Evolutionary conservation across 2,888 invertebrate genomes (phyloP), one percentile per base, ranked within the genome.

Genomic region (Cyclophora albipunctata): DNA sequence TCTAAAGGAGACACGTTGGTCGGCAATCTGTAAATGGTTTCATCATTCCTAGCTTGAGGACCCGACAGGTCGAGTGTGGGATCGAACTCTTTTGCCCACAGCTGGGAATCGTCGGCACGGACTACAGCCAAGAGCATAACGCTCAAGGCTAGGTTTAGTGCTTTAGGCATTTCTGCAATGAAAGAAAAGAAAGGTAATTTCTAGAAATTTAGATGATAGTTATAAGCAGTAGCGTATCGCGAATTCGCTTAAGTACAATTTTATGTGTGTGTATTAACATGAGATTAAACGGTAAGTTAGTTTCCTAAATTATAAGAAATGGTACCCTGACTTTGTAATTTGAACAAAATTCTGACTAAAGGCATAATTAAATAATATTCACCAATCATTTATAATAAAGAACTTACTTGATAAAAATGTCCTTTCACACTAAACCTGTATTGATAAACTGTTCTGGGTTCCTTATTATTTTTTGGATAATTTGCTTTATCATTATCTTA

Each of bases 1-100:
- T 79, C 76, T 5, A 83, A 47, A n/a, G 88, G 88, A 0, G 77
- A 49, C 0, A 88, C 81, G 48, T 64, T 81, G 46, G 67, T 60
- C 1, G 88, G 88, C 5, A 88, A 56, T 42, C 88, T 75, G 55
- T 86, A 88, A 0, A 60, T 57, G 46, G 46, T 53, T 5, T 81
- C 71, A 6, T 52, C 53, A 0, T 60, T 78, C 48, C 78, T 76
- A 2, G 66, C 50, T 7, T 45, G 35, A 5, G 51, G 45, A 20
- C 67, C 65, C 7, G 55, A 47, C 5, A 61, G 58, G 7, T 45
- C 46, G 3, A 40, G 7, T 4, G 62, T 40, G 4, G 75, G 75
- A 20, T 79, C 78, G 7, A 81, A 68, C 34, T 85, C 82, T 41
- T 62, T 68, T 46, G 75, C 64, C 73, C 75, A 77, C 5, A 59